These are phyloP conservation scores for Ctenochaetus hawaiiensis DNA, from an alignment of 2,797 vertebrate genomes.

Conservation along the genomic window DNA sequence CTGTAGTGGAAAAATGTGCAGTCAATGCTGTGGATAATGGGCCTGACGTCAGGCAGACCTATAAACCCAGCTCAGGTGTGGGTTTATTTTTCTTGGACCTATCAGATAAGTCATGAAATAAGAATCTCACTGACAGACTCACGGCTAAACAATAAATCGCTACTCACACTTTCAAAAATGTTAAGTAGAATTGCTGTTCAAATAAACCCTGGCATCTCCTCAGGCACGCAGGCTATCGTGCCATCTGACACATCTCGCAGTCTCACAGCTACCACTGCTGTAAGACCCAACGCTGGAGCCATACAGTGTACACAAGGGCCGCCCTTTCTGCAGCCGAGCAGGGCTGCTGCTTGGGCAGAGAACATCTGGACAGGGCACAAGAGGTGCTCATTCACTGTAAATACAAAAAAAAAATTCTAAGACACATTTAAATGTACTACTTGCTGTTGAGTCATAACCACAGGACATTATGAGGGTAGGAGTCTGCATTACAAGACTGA, in stretches of 20 bases:
- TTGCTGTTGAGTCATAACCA: conserved; percentile 64
- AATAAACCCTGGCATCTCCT: conserved; percentile 81
- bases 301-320: conserved; percentile 19
- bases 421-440: conserved; percentile 55
- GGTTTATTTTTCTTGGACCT: conserved; percentile 85
- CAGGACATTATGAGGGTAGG: conserved; percentile 50
- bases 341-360: conserved; percentile 30
- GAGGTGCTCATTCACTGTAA: conserved; percentile 49
- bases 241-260: conserved; percentile 65
- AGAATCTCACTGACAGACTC: conserved; percentile 77
- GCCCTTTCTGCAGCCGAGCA: conserved; percentile 19
- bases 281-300: conserved; percentile 34
- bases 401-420: conserved; percentile 32
- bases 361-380: conserved; percentile 70
- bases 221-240: conserved; percentile 54
- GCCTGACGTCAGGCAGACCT: conserved; percentile 79
- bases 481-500: conserved; percentile 65
- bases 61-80: conserved; percentile 84
- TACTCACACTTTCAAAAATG: conserved; percentile 79
- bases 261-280: conserved; percentile 27
- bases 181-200: conserved; percentile 83
- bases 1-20: conserved; percentile 62
- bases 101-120: conserved; percentile 82
- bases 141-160: conserved; percentile 76
- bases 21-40: conserved; percentile 71